phyloP scores from a whole-genome alignment of 2,113 vertebrate species.

The Daphoenositta chrysoptera region DNA sequence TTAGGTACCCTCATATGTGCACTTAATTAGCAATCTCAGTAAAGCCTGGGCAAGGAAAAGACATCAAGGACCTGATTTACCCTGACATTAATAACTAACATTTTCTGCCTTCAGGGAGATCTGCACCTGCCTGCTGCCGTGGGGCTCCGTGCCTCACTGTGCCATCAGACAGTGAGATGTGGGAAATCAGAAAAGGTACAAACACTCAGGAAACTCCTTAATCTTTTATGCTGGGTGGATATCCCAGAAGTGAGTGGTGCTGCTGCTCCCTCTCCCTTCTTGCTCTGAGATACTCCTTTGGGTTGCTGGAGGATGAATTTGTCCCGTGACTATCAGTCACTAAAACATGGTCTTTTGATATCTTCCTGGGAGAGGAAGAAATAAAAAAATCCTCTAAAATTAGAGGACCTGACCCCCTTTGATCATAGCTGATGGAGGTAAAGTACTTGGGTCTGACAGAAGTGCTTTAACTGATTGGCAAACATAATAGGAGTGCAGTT shows the following conservation, averaged over 20 bases:
- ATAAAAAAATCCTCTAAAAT: neutral
- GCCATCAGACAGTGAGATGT: neutral
- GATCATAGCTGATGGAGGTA: conserved; percentile 39
- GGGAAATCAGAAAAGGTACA: neutral
- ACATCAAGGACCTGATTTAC: neutral
- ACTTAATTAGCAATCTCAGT: neutral
- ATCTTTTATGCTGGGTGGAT: neutral
- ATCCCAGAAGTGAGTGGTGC: neutral
- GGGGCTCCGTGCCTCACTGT: neutral
- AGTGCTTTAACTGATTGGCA: conserved; percentile 44
- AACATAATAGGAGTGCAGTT: conserved; percentile 33
- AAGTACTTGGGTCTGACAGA: conserved; percentile 10
- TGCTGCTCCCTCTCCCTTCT: neutral
- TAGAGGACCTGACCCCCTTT: conserved; percentile 8
- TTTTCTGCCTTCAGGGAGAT: neutral
- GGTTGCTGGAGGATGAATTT: neutral
- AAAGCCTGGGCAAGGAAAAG: neutral
- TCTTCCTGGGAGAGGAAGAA: neutral
- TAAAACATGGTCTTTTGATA: neutral
- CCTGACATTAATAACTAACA: neutral
- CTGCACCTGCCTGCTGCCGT: neutral
- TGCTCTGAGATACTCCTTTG: neutral
- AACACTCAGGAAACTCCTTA: neutral
- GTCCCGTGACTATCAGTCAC: neutral
- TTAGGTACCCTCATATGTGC: neutral